Evolutionary conservation across 2,888 invertebrate genomes (phyloP).

Genomic region (Spilosoma lubricipeda): DNA sequence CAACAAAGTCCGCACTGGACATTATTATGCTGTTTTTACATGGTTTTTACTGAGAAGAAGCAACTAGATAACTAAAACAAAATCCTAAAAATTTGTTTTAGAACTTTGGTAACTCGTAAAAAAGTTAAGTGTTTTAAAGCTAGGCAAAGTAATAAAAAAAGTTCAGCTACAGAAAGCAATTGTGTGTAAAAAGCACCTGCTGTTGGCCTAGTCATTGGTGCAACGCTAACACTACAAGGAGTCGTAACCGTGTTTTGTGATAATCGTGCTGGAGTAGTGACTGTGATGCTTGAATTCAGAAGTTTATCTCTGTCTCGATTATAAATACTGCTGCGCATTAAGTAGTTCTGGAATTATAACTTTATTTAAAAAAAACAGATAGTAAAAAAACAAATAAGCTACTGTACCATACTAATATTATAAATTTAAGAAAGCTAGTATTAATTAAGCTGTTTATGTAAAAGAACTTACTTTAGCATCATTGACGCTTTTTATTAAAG

Average conservation of each 20-base stretch:
- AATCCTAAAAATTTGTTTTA: not conserved
- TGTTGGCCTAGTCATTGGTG: not conserved
- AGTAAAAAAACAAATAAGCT: not conserved
- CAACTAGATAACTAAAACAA: not conserved
- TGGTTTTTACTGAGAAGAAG: not conserved
- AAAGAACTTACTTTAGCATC: conserved; percentile 68
- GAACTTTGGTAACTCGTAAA: not conserved
- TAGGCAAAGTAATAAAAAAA: not conserved
- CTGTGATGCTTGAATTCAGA: conserved; percentile 59
- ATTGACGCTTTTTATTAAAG: conserved; percentile 68
- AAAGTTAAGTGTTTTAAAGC: not conserved
- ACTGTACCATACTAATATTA: no score
- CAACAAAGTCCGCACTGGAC: not conserved
- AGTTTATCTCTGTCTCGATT: conserved; percentile 59
- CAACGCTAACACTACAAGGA: not conserved
- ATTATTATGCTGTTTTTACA: not conserved
- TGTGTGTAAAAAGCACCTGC: conserved; percentile 3
- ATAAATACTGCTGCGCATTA: conserved; percentile 64
- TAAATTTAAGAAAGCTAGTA: no score
- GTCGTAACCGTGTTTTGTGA: not conserved
- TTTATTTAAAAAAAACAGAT: not conserved
- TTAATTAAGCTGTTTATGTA: not conserved
- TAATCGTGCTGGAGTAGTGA: conserved; percentile 54
- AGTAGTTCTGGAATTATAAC: conserved; percentile 58
- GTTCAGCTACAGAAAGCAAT: not conserved